Evolutionary conservation across 2,113 vertebrate species (phyloP).

Genomic region (Anhinga anhinga): DNA sequence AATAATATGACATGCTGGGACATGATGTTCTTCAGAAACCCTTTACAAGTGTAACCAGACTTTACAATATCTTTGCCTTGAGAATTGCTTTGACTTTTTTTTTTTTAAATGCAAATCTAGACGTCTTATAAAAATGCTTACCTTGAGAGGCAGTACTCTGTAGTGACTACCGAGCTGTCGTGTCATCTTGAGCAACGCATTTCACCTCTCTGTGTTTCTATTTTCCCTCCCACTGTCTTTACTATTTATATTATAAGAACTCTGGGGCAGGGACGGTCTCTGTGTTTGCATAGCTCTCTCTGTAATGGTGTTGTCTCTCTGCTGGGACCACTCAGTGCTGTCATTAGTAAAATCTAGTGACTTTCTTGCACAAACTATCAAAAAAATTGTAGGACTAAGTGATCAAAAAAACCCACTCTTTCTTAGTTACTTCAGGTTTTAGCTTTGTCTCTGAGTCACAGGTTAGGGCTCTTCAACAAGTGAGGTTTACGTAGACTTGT

Average conservation of each 20-base stretch:
- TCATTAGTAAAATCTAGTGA: neutral
- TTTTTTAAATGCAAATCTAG: neutral
- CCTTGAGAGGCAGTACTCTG: neutral
- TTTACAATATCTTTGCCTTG: neutral
- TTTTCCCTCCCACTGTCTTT: constrained; percentile 23
- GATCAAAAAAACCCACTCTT: neutral
- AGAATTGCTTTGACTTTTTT: neutral
- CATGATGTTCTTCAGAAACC: constrained; percentile 3
- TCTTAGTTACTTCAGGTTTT: neutral
- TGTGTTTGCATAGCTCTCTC: constrained; percentile 24
- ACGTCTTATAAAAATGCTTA: neutral
- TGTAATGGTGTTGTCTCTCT: neutral
- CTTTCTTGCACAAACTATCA: neutral
- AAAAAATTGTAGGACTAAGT: neutral
- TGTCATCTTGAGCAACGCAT: neutral
- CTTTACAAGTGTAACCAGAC: neutral
- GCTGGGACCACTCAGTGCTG: neutral
- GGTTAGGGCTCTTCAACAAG: neutral
- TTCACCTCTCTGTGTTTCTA: constrained; percentile 25
- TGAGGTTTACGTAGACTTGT: constrained; percentile 33
- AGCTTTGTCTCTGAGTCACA: constrained; percentile 1
- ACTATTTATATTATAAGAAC: constrained; percentile 44
- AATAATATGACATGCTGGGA: neutral
- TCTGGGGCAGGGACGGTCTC: neutral
- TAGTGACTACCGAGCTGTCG: neutral